Evolutionary conservation across 1,140 invertebrate genomes (phyloP).

Genomic region (Planococcus citri): DNA sequence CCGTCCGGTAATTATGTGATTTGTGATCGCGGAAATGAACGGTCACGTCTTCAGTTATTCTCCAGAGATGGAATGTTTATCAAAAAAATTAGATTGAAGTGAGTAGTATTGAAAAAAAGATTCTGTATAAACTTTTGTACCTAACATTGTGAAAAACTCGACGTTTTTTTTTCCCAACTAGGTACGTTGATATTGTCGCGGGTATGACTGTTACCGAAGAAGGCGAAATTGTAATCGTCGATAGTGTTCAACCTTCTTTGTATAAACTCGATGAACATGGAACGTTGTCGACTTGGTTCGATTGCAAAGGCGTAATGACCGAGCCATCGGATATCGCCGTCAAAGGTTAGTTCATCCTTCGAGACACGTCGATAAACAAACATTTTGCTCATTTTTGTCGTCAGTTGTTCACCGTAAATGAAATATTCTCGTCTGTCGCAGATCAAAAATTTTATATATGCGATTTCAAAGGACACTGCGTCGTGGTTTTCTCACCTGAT

Average conservation of each 20-base stretch:
- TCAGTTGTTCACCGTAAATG: no score
- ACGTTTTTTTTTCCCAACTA: conserved; percentile 26
- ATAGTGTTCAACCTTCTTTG: conserved; percentile 92
- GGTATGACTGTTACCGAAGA: conserved; percentile 79
- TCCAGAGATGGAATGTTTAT: conserved; percentile 75
- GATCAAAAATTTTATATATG: conserved; percentile 93
- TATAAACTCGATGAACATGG: conserved; percentile 69
- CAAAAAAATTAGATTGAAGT: conserved; percentile 76
- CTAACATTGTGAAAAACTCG: neutral
- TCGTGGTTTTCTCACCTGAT: conserved; percentile 86
- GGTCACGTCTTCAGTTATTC: conserved; percentile 93
- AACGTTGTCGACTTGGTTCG: conserved; percentile 85
- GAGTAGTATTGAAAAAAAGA: no score
- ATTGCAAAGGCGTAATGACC: conserved; percentile 91
- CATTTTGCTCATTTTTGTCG: no score
- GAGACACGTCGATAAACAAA: conserved; percentile 14
- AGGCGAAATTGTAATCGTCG: conserved; percentile 90
- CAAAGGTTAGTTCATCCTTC: conserved; percentile 64
- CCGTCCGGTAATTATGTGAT: conserved; percentile 83
- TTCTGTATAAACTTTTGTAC: neutral
- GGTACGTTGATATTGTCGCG: conserved; percentile 96
- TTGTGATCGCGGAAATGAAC: conserved; percentile 89
- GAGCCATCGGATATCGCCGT: conserved; percentile 95
- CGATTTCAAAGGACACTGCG: conserved; percentile 95
- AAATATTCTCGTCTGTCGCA: no score